Percentiles rank a stretch among this genome's conserved stretches.
phyloP scores from a whole-genome alignment of 2,113 vertebrate genomes.

The Lophochroa leadbeateri region DNA sequence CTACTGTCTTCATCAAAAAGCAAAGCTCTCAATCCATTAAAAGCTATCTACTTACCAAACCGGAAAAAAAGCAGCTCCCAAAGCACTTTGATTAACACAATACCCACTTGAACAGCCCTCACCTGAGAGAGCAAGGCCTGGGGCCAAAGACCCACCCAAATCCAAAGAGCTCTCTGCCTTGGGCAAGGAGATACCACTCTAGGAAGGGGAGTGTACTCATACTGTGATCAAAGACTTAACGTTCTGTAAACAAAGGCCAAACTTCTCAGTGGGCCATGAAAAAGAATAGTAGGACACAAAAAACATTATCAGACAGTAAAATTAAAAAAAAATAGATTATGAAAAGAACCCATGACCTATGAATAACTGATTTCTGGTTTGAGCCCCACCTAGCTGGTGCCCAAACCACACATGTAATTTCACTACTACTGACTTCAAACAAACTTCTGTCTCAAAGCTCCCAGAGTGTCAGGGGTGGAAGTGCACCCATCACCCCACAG shows the following conservation, averaged over 20 bases:
- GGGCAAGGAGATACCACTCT: not conserved
- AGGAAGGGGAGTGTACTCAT: not conserved
- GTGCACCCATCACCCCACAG: not conserved
- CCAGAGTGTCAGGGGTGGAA: not conserved
- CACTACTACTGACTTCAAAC: not conserved
- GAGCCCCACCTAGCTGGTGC: not conserved
- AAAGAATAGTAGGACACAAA: not conserved
- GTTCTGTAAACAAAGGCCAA: not conserved
- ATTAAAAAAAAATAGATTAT: not conserved
- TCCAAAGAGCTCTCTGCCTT: not conserved
- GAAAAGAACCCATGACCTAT: not conserved
- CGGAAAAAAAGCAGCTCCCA: not conserved
- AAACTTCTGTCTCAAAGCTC: not conserved
- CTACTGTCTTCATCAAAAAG: not conserved
- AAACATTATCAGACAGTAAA: not conserved
- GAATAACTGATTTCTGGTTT: not conserved
- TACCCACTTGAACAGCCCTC: not conserved
- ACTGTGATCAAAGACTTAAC: not conserved
- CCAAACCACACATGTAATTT: not conserved
- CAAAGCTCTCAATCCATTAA: not conserved
- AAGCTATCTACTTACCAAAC: not conserved
- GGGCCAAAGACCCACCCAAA: not conserved
- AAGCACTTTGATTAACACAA: not conserved
- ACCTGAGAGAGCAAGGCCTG: not conserved
- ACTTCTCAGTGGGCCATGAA: not conserved